These are phyloP conservation scores for Saccopteryx bilineata DNA, from an alignment of 2,113 vertebrate genomes.

Conservation along the genomic window DNA sequence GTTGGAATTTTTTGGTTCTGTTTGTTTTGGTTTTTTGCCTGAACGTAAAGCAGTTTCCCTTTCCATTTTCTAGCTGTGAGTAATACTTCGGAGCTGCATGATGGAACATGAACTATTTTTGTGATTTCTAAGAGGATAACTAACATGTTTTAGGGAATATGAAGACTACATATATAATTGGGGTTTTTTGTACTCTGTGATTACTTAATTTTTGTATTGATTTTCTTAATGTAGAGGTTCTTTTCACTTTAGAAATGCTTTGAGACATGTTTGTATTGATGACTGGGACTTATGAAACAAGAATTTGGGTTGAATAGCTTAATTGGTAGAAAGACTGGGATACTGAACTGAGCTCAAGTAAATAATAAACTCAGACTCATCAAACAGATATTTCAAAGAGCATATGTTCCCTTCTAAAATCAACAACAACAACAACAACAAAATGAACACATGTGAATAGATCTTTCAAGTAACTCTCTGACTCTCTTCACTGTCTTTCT, in stretches of 20 bases:
- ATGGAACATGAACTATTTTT: background rate
- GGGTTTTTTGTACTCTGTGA: background rate
- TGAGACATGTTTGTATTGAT: constrained; percentile 28
- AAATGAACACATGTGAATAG: constrained; percentile 49
- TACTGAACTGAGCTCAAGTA: constrained; percentile 38
- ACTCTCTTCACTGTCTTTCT: constrained; percentile 64
- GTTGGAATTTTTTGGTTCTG: background rate
- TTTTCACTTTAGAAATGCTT: constrained; percentile 55
- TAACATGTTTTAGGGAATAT: background rate
- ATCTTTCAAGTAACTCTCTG: constrained; percentile 7
- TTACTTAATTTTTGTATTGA: constrained; percentile 11
- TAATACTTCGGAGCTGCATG: background rate
- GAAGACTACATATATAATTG: background rate
- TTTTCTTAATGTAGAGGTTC: background rate
- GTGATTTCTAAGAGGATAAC: background rate
- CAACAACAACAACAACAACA: background rate
- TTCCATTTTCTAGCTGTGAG: background rate
- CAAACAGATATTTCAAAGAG: constrained; percentile 46
- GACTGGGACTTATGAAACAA: constrained; percentile 26
- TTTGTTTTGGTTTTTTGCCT: constrained; percentile 34
- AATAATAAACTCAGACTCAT: constrained; percentile 43
- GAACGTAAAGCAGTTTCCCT: background rate
- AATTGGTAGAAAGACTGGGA: constrained; percentile 30
- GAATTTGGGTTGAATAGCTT: background rate
- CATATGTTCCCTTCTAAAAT: background rate